A percentile compares a stretch with the other conserved stretches of the same genome.
These are phyloP conservation scores for Onychomys torridus DNA, from an alignment of 2,797 vertebrate species.

Conservation along the genomic window DNA sequence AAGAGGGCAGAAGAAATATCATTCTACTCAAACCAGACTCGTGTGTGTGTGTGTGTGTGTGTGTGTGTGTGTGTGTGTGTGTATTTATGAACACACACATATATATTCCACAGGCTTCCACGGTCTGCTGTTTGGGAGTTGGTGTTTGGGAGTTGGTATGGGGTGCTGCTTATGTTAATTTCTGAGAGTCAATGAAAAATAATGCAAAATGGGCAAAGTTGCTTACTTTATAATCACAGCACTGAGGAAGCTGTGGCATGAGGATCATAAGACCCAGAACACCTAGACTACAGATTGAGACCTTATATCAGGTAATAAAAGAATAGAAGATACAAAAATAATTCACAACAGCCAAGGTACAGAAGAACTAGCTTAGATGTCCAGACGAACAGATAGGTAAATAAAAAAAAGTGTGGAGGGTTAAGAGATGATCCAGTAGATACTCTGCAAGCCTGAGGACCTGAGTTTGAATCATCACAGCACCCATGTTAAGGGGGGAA, in stretches of 20 bases:
- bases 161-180: background rate
- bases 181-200: background rate
- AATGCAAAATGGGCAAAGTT: background rate
- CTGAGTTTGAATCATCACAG: background rate
- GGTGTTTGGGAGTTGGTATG: background rate
- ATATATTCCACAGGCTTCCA: background rate
- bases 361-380: background rate
- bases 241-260: background rate
- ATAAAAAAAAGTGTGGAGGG: background rate
- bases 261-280: background rate
- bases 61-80: no score
- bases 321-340: background rate
- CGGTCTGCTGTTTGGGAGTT: background rate
- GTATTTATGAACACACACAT: no score
- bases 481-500: no score
- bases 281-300: background rate
- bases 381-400: background rate
- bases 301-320: background rate
- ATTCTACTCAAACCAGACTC: background rate
- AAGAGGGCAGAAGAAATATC: background rate
- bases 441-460: background rate
- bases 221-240: background rate
- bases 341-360: background rate
- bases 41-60: no score
- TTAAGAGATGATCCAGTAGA: background rate